phyloP scores from a whole-genome alignment of 2,888 invertebrate species.

The Zaprionus lineosus region DNA sequence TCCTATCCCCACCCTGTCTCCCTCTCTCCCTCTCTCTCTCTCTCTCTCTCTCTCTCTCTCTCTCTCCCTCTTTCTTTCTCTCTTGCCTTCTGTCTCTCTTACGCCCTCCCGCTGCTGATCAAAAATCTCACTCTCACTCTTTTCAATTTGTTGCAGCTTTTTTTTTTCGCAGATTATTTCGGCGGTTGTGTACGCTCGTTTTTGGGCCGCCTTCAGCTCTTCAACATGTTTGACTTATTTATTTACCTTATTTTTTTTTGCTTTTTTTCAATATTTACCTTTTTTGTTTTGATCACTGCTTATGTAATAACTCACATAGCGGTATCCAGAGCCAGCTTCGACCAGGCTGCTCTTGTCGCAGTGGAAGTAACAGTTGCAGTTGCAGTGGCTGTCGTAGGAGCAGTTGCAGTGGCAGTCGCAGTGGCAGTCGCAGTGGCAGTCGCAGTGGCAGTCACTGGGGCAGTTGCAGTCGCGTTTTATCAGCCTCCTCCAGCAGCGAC shows the following conservation, averaged over 20 bases:
- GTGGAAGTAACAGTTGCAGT: slow-evolving; percentile 9
- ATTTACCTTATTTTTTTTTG: slow-evolving; percentile 47
- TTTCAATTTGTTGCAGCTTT: slow-evolving; percentile 9
- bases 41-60: slow-evolving; percentile 3
- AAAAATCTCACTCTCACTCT: background rate
- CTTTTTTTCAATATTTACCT: slow-evolving; percentile 71
- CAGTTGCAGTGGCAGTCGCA: slow-evolving; percentile 5
- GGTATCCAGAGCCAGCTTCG: slow-evolving; percentile 32
- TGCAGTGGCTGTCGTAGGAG: too few species aligned
- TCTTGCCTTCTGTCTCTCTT: slow-evolving; percentile 4
- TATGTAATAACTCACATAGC: slow-evolving; percentile 58
- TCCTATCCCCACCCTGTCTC: too few species aligned
- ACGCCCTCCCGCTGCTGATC: too few species aligned
- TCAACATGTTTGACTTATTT: slow-evolving; percentile 63
- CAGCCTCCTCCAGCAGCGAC: slow-evolving; percentile 15
- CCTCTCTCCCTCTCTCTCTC: too few species aligned
- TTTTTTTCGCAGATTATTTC: slow-evolving; percentile 40
- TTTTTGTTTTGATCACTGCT: slow-evolving; percentile 74
- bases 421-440: slow-evolving; percentile 8
- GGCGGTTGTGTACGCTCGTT: slow-evolving; percentile 11
- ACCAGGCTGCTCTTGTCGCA: background rate
- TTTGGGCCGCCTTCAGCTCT: slow-evolving; percentile 33
- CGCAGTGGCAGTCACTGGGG: slow-evolving; percentile 15
- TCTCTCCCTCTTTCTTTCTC: slow-evolving; percentile 3
- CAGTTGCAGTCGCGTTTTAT: slow-evolving; percentile 27